These are phyloP conservation scores for Agrotis ipsilon DNA, from an alignment of 2,888 invertebrate genomes.

Conservation along the genomic window DNA sequence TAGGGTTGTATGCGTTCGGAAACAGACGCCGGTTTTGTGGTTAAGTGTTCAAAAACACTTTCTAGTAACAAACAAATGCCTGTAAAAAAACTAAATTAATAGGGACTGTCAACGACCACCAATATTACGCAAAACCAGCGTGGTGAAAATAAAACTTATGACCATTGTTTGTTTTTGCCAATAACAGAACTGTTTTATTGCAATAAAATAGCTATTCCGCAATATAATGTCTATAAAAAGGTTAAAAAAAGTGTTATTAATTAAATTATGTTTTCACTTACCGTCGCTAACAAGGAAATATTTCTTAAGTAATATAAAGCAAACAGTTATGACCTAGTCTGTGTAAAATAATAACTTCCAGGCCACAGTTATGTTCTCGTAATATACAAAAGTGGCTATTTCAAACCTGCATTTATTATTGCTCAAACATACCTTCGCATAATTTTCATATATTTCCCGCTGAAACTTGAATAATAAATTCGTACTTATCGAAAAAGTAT, in stretches of 20 bases:
- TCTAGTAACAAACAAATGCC: no score
- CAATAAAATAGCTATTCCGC: not conserved
- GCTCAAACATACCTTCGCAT: conserved; percentile 22
- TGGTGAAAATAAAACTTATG: no score
- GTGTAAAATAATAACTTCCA: conserved; percentile 2
- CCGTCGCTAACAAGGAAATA: not conserved
- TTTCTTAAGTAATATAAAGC: conserved; percentile 4
- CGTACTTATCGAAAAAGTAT: conserved; percentile 19
- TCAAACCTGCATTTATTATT: conserved; percentile 32
- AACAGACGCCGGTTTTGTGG: no score
- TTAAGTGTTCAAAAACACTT: no score
- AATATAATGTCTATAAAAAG: no score
- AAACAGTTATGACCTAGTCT: conserved; percentile 25
- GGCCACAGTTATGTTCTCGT: conserved; percentile 1
- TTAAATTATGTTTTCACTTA: not conserved
- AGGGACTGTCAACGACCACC: no score
- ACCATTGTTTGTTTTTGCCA: no score
- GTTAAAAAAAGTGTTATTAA: not conserved
- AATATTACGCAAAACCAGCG: no score
- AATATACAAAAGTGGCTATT: conserved; percentile 29
- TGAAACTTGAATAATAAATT: conserved; percentile 18
- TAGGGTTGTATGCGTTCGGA: no score
- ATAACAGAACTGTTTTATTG: no score
- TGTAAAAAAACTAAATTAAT: not conserved
- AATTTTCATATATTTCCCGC: conserved; percentile 32